These are phyloP conservation scores for Drosophila planitibia DNA, from an alignment of 2,888 invertebrate genomes.

Conservation along the genomic window DNA sequence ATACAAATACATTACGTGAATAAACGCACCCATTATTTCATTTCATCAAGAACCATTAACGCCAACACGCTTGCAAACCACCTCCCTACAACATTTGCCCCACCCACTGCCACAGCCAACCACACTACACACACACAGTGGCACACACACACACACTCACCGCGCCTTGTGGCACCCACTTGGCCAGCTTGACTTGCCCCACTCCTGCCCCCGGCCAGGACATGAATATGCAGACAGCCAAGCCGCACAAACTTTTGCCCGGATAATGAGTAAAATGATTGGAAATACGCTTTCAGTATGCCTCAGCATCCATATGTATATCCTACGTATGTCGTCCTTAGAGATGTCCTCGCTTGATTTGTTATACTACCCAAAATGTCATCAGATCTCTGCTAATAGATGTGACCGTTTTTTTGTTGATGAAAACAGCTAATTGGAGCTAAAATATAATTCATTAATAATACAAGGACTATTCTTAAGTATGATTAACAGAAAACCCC, in stretches of 20 bases:
- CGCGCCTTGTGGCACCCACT: conserved; percentile 68
- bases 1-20: conserved; percentile 82
- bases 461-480: not conserved
- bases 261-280: conserved; percentile 82
- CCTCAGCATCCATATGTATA: conserved; percentile 28
- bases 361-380: not conserved
- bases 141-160: conserved; percentile 28
- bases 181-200: conserved; percentile 64
- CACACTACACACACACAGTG: conserved; percentile 26
- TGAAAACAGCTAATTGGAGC: not conserved
- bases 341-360: conserved; percentile 1
- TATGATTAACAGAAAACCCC: not conserved
- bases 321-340: not conserved
- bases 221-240: conserved; percentile 54
- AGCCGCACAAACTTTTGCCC: conserved; percentile 63
- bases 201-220: conserved; percentile 31
- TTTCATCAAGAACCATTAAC: conserved; percentile 83
- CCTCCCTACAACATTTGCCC: conserved; percentile 17
- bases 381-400: not conserved
- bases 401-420: not conserved
- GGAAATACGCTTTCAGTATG: conserved; percentile 76
- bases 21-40: conserved; percentile 83
- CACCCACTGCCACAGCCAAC: not conserved
- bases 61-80: conserved; percentile 77
- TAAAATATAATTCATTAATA: not conserved